Evolutionary conservation across 2,888 invertebrate genomes (phyloP).

Genomic region (Urechis unicinctus): DNA sequence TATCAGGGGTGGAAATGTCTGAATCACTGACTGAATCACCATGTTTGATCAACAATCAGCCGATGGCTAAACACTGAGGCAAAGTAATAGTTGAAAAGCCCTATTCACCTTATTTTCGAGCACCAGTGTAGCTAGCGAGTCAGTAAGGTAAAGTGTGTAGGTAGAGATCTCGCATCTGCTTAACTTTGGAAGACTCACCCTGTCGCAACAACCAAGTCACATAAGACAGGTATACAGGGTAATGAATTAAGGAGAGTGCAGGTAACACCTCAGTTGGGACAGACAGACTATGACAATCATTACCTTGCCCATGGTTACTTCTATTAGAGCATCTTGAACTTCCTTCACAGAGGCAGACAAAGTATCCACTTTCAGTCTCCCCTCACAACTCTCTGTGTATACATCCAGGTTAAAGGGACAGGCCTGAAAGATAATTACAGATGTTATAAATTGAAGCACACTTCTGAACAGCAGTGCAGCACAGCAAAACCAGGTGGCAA

Average conservation of each 20-base stretch:
- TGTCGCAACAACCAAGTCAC: conserved; percentile 15
- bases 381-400: conserved; percentile 32
- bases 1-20: not conserved
- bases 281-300: too few relatives aligned
- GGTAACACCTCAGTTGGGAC: too few relatives aligned
- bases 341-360: conserved; percentile 23
- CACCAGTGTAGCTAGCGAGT: conserved; percentile 31
- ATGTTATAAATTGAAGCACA: not conserved
- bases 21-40: too few relatives aligned
- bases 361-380: conserved; percentile 27
- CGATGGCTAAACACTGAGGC: too few relatives aligned
- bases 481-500: not conserved
- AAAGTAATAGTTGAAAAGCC: too few relatives aligned
- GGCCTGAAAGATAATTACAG: conserved; percentile 26
- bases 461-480: not conserved
- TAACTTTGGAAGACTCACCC: conserved; percentile 34
- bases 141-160: conserved; percentile 35
- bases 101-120: conserved; percentile 40
- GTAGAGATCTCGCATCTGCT: conserved; percentile 34
- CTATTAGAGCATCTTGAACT: conserved; percentile 27
- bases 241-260: too few relatives aligned
- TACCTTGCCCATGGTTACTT: conserved; percentile 34
- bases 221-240: too few relatives aligned
- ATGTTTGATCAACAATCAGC: too few relatives aligned
- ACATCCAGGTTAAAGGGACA: conserved; percentile 40